Percentiles rank a stretch among this genome's conserved stretches.
phyloP scores from a whole-genome alignment of 2,113 vertebrate genomes.

The Elachura formosa region DNA sequence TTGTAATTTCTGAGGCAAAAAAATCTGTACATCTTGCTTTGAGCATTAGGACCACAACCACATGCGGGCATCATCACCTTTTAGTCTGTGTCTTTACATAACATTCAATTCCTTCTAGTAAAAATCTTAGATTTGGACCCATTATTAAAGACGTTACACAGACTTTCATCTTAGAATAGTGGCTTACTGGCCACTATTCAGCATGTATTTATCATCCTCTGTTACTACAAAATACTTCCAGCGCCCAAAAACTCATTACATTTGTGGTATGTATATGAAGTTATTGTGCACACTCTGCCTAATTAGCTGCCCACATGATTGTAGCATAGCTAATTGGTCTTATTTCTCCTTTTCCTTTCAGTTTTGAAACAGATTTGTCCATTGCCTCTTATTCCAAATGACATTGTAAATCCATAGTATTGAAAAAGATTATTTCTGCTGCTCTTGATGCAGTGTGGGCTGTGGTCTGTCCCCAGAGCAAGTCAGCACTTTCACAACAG shows the following conservation, averaged over 20 bases:
- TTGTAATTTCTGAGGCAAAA: not conserved
- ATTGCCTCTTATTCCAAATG: not conserved
- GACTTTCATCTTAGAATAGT: not conserved
- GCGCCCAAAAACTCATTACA: not conserved
- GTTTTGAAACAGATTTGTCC: not conserved
- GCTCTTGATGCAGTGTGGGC: rapidly evolving
- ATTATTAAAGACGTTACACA: not conserved
- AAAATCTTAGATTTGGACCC: not conserved
- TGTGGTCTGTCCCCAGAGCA: not conserved
- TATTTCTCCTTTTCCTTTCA: not conserved
- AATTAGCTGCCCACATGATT: not conserved
- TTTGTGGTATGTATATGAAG: not conserved
- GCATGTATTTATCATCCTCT: not conserved
- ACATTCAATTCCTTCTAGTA: not conserved
- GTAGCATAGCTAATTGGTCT: rapidly evolving
- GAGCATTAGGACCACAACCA: not conserved
- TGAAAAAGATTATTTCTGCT: not conserved
- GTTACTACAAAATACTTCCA: not conserved
- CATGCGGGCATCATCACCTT: not conserved
- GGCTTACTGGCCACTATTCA: not conserved
- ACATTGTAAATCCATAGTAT: not conserved
- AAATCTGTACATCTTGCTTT: not conserved
- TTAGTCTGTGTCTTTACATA: not conserved
- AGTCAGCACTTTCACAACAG: not conserved
- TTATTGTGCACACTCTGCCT: not conserved